Base-by-base conservation (phyloP, 2,888 invertebrate species). In the Strigamia transsilvanica region DNA sequence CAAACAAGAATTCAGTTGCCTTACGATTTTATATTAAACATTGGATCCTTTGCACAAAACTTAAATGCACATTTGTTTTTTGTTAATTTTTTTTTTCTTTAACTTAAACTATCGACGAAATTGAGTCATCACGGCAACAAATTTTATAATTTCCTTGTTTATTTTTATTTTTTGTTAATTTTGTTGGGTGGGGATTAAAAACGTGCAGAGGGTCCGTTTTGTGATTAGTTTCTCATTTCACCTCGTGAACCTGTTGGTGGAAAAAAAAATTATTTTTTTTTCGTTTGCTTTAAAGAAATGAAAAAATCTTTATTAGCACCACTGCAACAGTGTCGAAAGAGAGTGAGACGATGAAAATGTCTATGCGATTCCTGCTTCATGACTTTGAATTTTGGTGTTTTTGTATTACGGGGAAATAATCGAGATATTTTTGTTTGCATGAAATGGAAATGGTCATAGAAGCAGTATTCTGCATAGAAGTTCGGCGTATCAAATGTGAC, bases 1-100 rank as follows among this genome's bases (percentile, higher is more conserved):
- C 82, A 81, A 51, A 83, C 81, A 81, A 81, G 81, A 21, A 61
- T 77, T 82, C 56, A 73, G 82, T 77, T 82, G 82, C 73, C 38
- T 79, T 79, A 46, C 66, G 56, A 21, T 46, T 42, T 42, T 80
- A 38, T 42, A 23, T 23, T 41, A n/a, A 18, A 21, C 21, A 56
- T 18, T 78, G 82, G 79, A 82, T 79, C 78, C 56, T 79, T 82
- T 79, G 42, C 82, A 81, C 42, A 13, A 21, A 4, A 27, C 2
- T 77, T 18, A 77, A 77, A 77, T 77, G 77, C 6, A 21, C 23
- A 21, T 77, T 23, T 77, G 1, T 18, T 13, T 51, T 51, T 77
- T 23, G 23, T 77, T 77, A 77, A 21, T 77, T 77, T 77, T 73
- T 23, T 18, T 23, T 73, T 2, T 27, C 12, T 18, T 77, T 77